Conservation (phyloP, 2,113 vertebrate species). For the Corydoras maculifer region DNA sequence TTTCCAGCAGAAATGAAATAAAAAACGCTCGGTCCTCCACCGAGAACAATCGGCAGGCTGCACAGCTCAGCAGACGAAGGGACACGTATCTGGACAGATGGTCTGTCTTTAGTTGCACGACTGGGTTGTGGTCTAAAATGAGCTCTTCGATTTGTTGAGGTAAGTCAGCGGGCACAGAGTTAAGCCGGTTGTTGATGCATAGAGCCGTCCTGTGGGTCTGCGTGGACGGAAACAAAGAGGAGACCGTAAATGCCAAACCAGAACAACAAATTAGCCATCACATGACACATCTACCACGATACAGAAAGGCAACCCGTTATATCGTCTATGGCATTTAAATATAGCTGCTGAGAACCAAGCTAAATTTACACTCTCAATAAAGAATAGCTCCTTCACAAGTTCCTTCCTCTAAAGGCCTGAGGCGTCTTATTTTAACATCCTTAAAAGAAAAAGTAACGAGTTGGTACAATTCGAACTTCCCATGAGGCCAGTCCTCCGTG, state of each 20-base stretch:
- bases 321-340: too few species aligned
- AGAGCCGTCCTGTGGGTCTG: conserved; percentile 65
- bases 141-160: conserved; percentile 60
- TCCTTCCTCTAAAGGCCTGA: too few species aligned
- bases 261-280: not conserved
- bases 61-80: conserved; percentile 72
- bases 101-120: conserved; percentile 64
- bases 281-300: not conserved
- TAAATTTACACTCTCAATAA: too few species aligned
- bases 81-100: conserved; percentile 65
- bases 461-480: too few species aligned
- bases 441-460: too few species aligned
- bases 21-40: conserved; percentile 63
- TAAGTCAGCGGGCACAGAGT: conserved; percentile 64
- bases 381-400: too few species aligned
- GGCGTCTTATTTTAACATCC: too few species aligned
- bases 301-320: too few species aligned
- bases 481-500: too few species aligned
- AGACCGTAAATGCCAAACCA: not conserved
- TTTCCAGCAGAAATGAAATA: conserved; percentile 55
- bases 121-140: conserved; percentile 75
- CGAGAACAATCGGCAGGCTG: conserved; percentile 64
- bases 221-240: conserved; percentile 24
- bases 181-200: conserved; percentile 65
- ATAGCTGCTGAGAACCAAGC: too few species aligned